Conservation (phyloP, 2,888 invertebrate genomes). For the Helicoverpa assulta region DNA sequence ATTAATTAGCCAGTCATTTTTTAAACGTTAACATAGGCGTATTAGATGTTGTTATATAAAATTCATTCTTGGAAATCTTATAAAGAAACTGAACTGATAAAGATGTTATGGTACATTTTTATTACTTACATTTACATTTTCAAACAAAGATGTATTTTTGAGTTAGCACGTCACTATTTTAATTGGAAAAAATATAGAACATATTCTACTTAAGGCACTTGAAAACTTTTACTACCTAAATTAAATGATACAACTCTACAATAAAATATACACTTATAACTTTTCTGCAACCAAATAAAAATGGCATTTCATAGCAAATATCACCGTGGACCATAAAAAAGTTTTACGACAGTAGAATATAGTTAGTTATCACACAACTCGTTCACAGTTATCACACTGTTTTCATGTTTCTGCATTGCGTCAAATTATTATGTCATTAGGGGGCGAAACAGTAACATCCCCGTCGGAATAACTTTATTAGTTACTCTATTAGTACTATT, state of each 20-base stretch:
- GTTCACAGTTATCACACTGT: constrained; percentile 49
- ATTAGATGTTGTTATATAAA: constrained; percentile 9
- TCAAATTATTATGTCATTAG: constrained; percentile 52
- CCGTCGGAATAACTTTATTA: too few species aligned
- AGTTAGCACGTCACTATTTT: too few species aligned
- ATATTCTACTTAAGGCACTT: too few species aligned
- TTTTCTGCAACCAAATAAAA: constrained; percentile 69
- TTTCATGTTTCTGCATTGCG: constrained; percentile 70
- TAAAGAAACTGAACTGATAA: neutral
- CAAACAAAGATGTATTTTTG: too few species aligned
- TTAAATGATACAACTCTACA: constrained; percentile 9
- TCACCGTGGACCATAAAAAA: constrained; percentile 76
- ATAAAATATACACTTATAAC: constrained; percentile 30
- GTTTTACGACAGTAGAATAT: constrained; percentile 78
- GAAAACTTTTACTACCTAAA: neutral
- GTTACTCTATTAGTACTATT: too few species aligned
- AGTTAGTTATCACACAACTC: constrained; percentile 75
- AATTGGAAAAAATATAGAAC: too few species aligned
- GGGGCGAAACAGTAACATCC: neutral
- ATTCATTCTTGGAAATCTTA: constrained; percentile 2
- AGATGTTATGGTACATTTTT: neutral
- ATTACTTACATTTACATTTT: too few species aligned
- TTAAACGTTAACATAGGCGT: constrained; percentile 36
- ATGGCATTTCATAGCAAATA: constrained; percentile 71
- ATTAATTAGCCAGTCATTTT: constrained; percentile 59